Conservation (phyloP, 2,888 invertebrate species). For the Erynnis tages region DNA sequence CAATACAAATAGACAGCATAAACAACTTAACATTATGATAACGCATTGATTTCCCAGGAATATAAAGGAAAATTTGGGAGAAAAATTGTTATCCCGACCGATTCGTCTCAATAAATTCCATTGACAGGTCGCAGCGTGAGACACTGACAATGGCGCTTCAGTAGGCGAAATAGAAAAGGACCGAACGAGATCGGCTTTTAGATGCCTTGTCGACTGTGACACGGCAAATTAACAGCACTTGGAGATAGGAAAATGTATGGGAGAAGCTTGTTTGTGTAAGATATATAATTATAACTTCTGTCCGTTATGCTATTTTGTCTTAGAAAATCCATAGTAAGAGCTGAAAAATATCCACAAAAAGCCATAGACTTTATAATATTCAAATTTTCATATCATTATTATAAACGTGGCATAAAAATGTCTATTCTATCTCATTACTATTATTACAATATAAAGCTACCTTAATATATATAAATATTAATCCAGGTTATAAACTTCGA, state of each 20-base stretch:
- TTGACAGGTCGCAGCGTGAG: conserved; percentile 44
- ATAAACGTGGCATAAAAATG: too few relatives aligned
- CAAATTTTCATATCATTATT: too few relatives aligned
- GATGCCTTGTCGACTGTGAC: background rate
- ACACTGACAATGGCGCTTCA: conserved; percentile 46
- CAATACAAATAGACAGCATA: background rate
- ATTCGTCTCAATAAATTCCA: conserved; percentile 64
- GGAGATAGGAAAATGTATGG: background rate
- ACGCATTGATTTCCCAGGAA: conserved; percentile 21
- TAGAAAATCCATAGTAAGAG: too few relatives aligned
- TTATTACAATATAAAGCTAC: too few relatives aligned
- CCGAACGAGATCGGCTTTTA: background rate
- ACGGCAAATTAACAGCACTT: background rate
- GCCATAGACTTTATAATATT: too few relatives aligned
- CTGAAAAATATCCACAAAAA: too few relatives aligned
- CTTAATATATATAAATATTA: too few relatives aligned
- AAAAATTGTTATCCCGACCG: conserved; percentile 39
- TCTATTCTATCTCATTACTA: too few relatives aligned
- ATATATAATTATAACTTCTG: too few relatives aligned
- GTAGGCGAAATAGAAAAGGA: conserved; percentile 36
- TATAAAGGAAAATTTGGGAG: conserved; percentile 24
- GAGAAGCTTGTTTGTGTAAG: too few relatives aligned
- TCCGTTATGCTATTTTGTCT: too few relatives aligned
- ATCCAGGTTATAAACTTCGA: too few relatives aligned
- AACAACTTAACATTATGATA: background rate